Evolutionary conservation across 2,113 vertebrate species (phyloP).

Genomic region (Onychostruthus taczanowskii): DNA sequence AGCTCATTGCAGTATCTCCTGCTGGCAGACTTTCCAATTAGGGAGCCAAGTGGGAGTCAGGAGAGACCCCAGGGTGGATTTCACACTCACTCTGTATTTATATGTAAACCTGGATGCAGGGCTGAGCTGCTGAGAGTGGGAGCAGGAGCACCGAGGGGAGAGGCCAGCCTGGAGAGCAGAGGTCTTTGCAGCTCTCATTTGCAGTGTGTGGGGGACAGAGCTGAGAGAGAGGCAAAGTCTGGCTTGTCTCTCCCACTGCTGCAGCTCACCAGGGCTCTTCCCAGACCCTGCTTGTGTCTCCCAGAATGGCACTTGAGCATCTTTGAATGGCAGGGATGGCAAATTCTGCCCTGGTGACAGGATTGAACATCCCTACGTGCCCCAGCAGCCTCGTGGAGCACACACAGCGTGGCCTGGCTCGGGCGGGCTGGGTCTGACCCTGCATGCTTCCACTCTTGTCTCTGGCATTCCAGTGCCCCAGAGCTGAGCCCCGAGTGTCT

Average conservation of each 20-base stretch:
- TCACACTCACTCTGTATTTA: constrained; percentile 59
- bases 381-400: background rate
- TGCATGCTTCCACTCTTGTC: background rate
- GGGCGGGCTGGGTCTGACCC: background rate
- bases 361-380: rapidly evolving
- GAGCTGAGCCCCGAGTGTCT: rapidly evolving
- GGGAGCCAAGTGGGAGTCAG: constrained; percentile 57
- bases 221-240: background rate
- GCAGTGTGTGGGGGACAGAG: background rate
- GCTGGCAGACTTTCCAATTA: constrained; percentile 62
- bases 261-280: background rate
- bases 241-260: background rate
- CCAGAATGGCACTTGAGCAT: background rate
- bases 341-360: background rate
- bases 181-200: constrained; percentile 14
- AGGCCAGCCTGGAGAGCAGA: background rate
- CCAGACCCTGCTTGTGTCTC: background rate
- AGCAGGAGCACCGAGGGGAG: background rate
- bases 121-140: constrained; percentile 48
- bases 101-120: constrained; percentile 54
- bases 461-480: background rate
- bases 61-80: constrained; percentile 63
- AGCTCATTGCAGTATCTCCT: constrained; percentile 52
- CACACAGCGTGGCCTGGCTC: background rate
- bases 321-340: rapidly evolving